These are phyloP conservation scores for Vanacampus margaritifer DNA, from an alignment of 2,113 vertebrate genomes.

Conservation along the genomic window DNA sequence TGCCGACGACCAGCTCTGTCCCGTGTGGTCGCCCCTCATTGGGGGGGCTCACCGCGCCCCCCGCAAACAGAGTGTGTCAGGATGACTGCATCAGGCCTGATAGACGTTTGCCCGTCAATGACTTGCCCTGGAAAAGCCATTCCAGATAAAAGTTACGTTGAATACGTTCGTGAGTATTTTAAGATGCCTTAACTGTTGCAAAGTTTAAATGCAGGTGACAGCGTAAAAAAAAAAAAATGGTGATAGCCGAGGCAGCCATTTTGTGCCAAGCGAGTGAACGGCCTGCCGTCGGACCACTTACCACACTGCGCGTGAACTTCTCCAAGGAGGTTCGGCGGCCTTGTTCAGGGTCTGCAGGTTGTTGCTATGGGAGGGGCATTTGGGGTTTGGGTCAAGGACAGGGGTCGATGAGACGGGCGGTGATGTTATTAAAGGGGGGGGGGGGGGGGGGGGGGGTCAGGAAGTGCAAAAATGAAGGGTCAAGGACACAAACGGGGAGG, in stretches of 20 bases:
- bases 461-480: constrained; percentile 48
- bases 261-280: constrained; percentile 52
- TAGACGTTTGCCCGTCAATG: constrained; percentile 90
- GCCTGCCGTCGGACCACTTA: constrained; percentile 78
- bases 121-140: constrained; percentile 83
- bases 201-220: not conserved
- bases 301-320: constrained; percentile 97
- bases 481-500: constrained; percentile 12
- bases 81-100: constrained; percentile 97
- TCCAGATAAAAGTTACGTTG: not conserved
- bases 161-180: not conserved
- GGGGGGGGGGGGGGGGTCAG: constrained; percentile 34
- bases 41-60: constrained; percentile 24
- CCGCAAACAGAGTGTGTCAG: constrained; percentile 71
- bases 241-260: constrained; percentile 61
- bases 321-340: constrained; percentile 97
- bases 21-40: constrained; percentile 18
- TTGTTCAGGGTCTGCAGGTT: constrained; percentile 93
- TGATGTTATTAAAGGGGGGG: constrained; percentile 43
- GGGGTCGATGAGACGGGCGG: constrained; percentile 39
- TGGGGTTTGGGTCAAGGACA: constrained; percentile 53
- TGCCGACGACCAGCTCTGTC: constrained; percentile 21
- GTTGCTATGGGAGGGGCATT: constrained; percentile 63
- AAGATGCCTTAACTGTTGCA: not conserved
- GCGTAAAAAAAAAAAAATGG: constrained; percentile 44